Base-by-base conservation (phyloP, 1,140 invertebrate genomes). In the Habropoda laboriosa region DNA sequence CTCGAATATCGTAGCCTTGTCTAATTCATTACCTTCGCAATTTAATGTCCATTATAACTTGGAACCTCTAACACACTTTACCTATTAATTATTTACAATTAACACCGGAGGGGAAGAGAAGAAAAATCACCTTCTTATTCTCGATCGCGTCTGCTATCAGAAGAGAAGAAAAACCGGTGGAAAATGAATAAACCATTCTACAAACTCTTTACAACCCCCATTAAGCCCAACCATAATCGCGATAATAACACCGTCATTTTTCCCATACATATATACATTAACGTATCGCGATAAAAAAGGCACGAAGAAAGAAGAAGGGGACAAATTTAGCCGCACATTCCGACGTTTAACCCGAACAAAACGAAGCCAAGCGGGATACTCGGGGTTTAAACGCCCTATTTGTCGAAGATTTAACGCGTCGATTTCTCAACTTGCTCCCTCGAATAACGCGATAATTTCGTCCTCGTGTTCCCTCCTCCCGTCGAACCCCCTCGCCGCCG, bases 341-440 rank as follows among this genome's bases (percentile, higher is more conserved):
- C 24, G n/a, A 6, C 61, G 21, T 27, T 18, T 21, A 55, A 30
- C 24, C 27, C 24, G 3, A n/a, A 45, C 42, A 6, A 5, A 32
- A 4, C 27, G 27, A 18, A 21, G 27, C 24, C 12, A n/a, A 13
- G 16, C n/a, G 42, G 8, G 24, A 61, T 61, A 40, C 35, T 4
- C 35, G 35, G 12, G 2, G 16, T 21, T 53, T 53, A 53, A 70
- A 53, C 67, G 49, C 7, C 13, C 21, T 38, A 27, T 53, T 51
- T 38, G 49, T 53, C 49, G 49, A 70, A 53, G 49, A 70, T 70
- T 53, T 70, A 70, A 10, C 47, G 35, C n/a, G 49, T 27, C 66
- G 49, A 70, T 53, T 70, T 70, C 67, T 70, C 67, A 53, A 13
- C 3, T 21, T n/a, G 47, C 38, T 40, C 45, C 67, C 24, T 21